Conservation (phyloP, 2,113 vertebrate genomes). For the Acanthisitta chloris region DNA sequence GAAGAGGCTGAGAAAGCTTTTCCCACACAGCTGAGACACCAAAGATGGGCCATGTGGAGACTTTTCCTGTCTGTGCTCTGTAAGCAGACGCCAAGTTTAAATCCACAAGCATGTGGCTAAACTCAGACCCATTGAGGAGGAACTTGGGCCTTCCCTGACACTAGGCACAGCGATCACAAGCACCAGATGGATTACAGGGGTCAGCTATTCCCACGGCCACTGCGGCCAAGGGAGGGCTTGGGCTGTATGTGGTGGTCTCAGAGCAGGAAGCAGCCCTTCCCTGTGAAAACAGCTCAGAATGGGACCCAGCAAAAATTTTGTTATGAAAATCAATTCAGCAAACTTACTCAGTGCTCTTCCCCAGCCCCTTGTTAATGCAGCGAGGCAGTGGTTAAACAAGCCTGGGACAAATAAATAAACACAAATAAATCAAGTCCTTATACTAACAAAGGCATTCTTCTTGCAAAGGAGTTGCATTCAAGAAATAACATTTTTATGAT, state of each 20-base stretch:
- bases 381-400: slow-evolving; percentile 2
- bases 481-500: slow-evolving; percentile 51
- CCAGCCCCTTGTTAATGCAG: neutral
- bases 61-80: neutral
- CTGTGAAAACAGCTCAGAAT: neutral
- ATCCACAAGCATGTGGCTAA: neutral
- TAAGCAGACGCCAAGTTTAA: neutral
- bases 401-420: slow-evolving; percentile 23
- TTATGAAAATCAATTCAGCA: neutral
- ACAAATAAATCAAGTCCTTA: slow-evolving; percentile 29
- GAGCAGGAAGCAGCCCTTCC: neutral
- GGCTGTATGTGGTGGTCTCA: neutral
- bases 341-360: neutral
- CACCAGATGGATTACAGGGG: neutral
- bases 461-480: slow-evolving; percentile 30
- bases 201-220: neutral
- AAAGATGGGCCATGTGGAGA: neutral
- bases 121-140: neutral
- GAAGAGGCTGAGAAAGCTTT: neutral
- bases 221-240: neutral
- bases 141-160: neutral
- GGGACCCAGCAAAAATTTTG: neutral
- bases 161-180: fast-evolving
- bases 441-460: slow-evolving; percentile 19
- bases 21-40: neutral